Percentiles rank a stretch among this genome's conserved stretches.
These are phyloP conservation scores for Glossophaga mutica DNA, from an alignment of 2,797 vertebrate species.

Conservation along the genomic window DNA sequence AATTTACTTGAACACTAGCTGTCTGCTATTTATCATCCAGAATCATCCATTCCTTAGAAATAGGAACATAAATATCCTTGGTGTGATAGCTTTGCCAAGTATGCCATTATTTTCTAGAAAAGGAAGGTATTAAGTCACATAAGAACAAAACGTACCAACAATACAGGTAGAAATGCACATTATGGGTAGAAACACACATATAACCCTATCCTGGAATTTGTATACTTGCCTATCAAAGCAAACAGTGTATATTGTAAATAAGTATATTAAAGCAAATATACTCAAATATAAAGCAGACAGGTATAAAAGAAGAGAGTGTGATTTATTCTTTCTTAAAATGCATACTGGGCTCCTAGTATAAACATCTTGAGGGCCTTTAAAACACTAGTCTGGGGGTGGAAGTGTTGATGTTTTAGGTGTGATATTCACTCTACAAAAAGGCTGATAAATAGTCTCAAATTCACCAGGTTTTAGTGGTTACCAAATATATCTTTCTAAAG, in stretches of 20 bases:
- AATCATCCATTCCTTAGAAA: neutral
- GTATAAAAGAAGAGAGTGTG: neutral
- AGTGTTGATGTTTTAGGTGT: neutral
- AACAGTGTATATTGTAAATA: neutral
- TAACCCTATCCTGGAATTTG: neutral
- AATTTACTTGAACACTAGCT: neutral
- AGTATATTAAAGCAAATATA: neutral
- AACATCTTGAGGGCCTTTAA: neutral
- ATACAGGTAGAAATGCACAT: neutral
- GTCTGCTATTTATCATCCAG: neutral
- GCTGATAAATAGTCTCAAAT: neutral
- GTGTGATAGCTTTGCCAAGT: neutral
- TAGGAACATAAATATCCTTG: neutral
- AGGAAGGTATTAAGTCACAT: neutral
- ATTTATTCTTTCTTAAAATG: conserved; percentile 4
- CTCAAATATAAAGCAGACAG: neutral
- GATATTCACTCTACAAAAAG: neutral
- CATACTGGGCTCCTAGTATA: neutral
- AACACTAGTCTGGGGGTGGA: neutral
- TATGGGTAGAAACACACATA: neutral
- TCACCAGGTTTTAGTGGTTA: neutral
- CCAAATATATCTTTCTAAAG: neutral
- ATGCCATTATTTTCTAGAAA: conserved; percentile 22
- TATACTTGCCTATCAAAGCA: neutral
- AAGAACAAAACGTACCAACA: neutral